Evolutionary conservation across 2,113 vertebrate species (phyloP).

Genomic region (Oreochromis aureus): DNA sequence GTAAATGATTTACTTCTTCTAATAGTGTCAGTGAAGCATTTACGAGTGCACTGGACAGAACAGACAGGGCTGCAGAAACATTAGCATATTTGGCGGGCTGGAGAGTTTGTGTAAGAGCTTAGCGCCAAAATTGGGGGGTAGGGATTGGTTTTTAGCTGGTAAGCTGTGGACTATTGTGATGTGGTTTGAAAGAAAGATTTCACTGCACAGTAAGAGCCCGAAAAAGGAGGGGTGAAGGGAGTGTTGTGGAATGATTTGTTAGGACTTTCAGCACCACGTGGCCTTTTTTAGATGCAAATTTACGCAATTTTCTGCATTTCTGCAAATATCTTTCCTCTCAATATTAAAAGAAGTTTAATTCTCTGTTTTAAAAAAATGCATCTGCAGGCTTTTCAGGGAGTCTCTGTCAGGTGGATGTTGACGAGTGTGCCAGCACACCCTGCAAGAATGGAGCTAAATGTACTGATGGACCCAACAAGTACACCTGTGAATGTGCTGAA

Average conservation of each 20-base stretch:
- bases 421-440: conserved; percentile 93
- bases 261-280: conserved; percentile 47
- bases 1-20: conserved; percentile 39
- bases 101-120: conserved; percentile 56
- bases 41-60: background rate
- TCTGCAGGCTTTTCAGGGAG: conserved; percentile 85
- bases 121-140: conserved; percentile 65
- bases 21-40: background rate
- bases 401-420: conserved; percentile 90
- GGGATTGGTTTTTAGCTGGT: conserved; percentile 53
- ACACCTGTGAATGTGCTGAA: conserved; percentile 89
- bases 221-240: background rate
- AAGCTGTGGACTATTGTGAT: conserved; percentile 48
- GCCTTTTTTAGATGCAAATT: conserved; percentile 66
- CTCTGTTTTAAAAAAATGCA: background rate
- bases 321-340: background rate
- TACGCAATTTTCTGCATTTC: conserved; percentile 14
- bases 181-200: conserved; percentile 68
- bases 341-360: background rate
- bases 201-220: conserved; percentile 49
- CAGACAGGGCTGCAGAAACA: conserved; percentile 7
- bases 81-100: conserved; percentile 63
- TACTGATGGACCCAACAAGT: conserved; percentile 89
- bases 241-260: conserved; percentile 5
- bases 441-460: conserved; percentile 93